phyloP scores from a whole-genome alignment of 2,888 invertebrate genomes.

The Meghimatium bilineatum region DNA sequence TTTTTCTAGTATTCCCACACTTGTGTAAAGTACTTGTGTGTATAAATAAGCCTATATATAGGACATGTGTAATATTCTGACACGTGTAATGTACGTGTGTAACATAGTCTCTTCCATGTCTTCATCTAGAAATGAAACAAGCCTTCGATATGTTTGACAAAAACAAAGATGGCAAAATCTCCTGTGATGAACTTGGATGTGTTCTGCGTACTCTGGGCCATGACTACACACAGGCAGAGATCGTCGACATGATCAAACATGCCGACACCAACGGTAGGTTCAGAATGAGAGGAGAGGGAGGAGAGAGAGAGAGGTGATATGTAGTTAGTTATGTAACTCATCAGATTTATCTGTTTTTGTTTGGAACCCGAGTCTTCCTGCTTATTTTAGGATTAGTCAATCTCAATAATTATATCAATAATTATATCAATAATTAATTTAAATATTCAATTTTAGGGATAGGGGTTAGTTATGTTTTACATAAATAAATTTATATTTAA shows the following conservation, averaged over 20 bases:
- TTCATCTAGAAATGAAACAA: conserved; percentile 65
- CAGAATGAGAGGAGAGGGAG: background rate
- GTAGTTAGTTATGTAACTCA: too few relatives aligned
- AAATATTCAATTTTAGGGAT: too few relatives aligned
- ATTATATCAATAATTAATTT: background rate
- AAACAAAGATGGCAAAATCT: conserved; percentile 72
- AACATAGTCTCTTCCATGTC: conserved; percentile 39
- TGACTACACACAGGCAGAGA: conserved; percentile 67
- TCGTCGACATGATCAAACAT: conserved; percentile 72
- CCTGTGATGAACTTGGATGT: conserved; percentile 69
- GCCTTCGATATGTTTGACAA: conserved; percentile 73
- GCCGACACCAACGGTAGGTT: conserved; percentile 70
- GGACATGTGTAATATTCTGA: too few relatives aligned
- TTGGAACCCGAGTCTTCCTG: background rate
- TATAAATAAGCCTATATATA: too few relatives aligned
- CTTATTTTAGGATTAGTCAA: background rate
- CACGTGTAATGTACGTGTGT: background rate
- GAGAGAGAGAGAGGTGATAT: too few relatives aligned
- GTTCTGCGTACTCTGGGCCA: conserved; percentile 67
- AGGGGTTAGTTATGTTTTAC: too few relatives aligned
- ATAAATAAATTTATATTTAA: too few relatives aligned
- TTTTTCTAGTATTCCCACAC: too few relatives aligned
- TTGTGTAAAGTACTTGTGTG: too few relatives aligned
- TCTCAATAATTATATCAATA: background rate
- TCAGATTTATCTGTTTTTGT: background rate